Conservation (phyloP, 64 coral and sea anemone species). For the Acropora tenuis region DNA sequence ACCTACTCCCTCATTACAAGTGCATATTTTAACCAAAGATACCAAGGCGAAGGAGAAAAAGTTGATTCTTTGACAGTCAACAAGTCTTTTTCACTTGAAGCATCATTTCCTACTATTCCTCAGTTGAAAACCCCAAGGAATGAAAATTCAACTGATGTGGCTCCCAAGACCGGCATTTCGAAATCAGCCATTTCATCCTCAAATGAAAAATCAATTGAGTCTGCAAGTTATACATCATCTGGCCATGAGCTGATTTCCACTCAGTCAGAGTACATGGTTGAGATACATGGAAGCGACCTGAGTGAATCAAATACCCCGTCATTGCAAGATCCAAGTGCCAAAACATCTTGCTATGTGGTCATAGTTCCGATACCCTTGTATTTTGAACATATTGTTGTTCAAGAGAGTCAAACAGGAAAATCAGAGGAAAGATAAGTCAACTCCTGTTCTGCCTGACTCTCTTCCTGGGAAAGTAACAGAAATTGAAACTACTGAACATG, state of each 20-base stretch:
- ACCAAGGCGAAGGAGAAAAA: neutral
- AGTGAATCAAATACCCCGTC: neutral
- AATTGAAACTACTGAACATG: neutral
- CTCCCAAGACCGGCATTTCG: neutral
- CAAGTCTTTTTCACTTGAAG: slow-evolving; percentile 15
- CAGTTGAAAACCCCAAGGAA: neutral
- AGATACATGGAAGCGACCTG: neutral
- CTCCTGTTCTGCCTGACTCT: neutral
- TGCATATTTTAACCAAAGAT: slow-evolving; percentile 20
- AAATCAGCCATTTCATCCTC: neutral
- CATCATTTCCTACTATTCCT: slow-evolving; percentile 35
- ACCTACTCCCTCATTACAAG: neutral
- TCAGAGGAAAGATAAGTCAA: neutral
- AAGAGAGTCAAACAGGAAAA: neutral
- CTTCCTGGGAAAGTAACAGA: neutral
- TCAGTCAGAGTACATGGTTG: neutral
- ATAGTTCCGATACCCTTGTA: slow-evolving; percentile 28
- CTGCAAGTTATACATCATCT: neutral
- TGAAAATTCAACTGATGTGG: neutral
- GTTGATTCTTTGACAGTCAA: neutral
- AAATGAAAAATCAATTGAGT: neutral
- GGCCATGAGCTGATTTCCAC: neutral
- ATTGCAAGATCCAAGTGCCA: neutral
- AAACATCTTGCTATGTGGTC: slow-evolving; percentile 17
- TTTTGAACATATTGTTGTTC: slow-evolving; percentile 3